Evolutionary conservation across 2,113 vertebrate genomes (phyloP).

Genomic region (Boulengeromyrus knoepffleri): DNA sequence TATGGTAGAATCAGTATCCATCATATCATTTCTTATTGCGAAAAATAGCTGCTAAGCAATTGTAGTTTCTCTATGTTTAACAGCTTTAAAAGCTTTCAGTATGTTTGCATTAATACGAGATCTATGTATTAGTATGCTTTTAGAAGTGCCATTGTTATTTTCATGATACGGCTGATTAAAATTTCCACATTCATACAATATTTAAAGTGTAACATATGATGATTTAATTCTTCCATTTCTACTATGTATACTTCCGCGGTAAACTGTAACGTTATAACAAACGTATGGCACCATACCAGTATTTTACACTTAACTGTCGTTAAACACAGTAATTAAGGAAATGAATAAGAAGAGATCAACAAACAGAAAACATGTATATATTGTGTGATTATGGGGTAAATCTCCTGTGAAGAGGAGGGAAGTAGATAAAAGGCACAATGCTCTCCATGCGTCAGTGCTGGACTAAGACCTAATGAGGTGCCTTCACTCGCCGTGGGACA

Average conservation of each 20-base stretch:
- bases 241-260: neutral
- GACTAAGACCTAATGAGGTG: constrained; percentile 31
- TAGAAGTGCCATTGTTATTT: constrained; percentile 8
- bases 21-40: constrained; percentile 49
- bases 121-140: constrained; percentile 6
- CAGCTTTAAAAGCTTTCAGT: constrained; percentile 10
- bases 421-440: constrained; percentile 38
- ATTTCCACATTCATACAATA: neutral
- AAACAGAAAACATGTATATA: constrained; percentile 18
- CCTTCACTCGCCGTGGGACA: neutral
- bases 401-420: neutral
- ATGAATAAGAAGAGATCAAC: neutral
- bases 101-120: neutral
- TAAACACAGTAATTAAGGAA: constrained; percentile 3
- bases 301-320: constrained; percentile 2
- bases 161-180: neutral
- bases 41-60: constrained; percentile 32
- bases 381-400: neutral
- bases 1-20: constrained; percentile 39
- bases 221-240: constrained; percentile 12
- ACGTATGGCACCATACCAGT: neutral
- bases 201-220: neutral
- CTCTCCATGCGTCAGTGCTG: constrained; percentile 31
- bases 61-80: constrained; percentile 11
- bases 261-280: neutral